Base-by-base conservation (phyloP, 2,113 vertebrate genomes). In the Xenus cinereus region DNA sequence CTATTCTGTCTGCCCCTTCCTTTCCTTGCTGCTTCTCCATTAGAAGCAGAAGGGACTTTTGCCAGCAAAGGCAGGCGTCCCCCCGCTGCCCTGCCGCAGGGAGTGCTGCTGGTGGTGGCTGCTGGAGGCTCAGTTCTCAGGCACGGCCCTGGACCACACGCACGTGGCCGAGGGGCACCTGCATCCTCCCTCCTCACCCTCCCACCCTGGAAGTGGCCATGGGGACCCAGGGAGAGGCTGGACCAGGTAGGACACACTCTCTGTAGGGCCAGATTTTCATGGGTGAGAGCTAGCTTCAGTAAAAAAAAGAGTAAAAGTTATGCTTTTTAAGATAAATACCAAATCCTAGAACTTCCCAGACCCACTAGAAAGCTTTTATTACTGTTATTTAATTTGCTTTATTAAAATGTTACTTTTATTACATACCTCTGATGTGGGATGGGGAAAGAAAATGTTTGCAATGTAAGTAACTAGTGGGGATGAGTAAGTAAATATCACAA, bases 161-260 rank as follows among this genome's bases (percentile, higher is more conserved):
- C 6, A 14, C 2, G 18, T 14, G 1, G 23, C 57, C 0, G 9
- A 84, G 32, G 1, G 2, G 32, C n/a, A 48, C 21, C 39, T 9
- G 1, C 26, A 32, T 53, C 81, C 32, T 72, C 2, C 3, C 12
- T 84, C 18, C 30, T 41, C 32, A 48, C 74, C 59, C 45, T 60
- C 54, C n/a, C 1, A 2, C 53, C 12, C 5, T 35, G 43, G 45
- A 39, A 81, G 72, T 3, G 8, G 60, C 41, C 7, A 2, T 57
- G 45, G 68, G 27, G 35, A 91, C 54, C 27, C n/a, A 26, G 33
- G 39, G 20, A 59, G 18, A 82, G 41, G 43, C 51, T 75, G 53
- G 8, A 37, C n/a, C n/a, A 43, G 35, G 43, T 20, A 66, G 15
- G 56, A 77, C 28, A n/a, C 0, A 1, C 4, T 57, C 57, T 81